Evolutionary conservation across 2,797 vertebrate genomes (phyloP).

Genomic region (Meriones psammophilus): DNA sequence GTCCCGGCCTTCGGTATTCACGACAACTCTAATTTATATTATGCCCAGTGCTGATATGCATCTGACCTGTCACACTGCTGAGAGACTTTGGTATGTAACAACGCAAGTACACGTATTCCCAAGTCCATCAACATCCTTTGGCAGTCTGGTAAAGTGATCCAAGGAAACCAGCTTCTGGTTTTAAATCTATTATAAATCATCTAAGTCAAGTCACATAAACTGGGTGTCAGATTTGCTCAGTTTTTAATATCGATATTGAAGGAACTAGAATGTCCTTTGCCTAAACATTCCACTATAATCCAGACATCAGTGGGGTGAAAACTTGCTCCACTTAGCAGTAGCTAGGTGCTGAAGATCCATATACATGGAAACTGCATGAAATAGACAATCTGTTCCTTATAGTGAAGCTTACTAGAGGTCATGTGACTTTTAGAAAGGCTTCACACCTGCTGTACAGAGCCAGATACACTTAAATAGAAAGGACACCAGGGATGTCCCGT

Average conservation of each 20-base stretch:
- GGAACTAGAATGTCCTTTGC: not conserved
- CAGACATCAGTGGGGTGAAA: not conserved
- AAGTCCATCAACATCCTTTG: conserved; percentile 34
- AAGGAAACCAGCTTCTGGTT: conserved; percentile 43
- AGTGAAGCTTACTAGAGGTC: conserved; percentile 38
- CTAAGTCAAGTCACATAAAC: conserved; percentile 10
- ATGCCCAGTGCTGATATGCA: not conserved
- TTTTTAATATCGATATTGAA: conserved; percentile 1
- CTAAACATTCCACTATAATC: not conserved
- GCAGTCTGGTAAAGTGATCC: not conserved
- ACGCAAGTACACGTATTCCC: not conserved
- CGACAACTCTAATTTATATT: not conserved
- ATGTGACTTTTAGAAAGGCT: not conserved
- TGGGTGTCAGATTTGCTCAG: not conserved
- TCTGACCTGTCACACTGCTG: not conserved
- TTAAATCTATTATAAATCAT: conserved; percentile 20
- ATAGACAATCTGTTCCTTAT: not conserved
- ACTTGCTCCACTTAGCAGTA: not conserved
- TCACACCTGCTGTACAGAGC: not conserved
- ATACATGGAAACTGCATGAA: not conserved
- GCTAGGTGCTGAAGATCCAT: not conserved
- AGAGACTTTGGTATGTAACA: conserved; percentile 53
- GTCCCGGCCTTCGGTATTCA: not conserved
- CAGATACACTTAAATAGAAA: not conserved
- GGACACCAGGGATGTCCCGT: not conserved